Evolutionary conservation across 2,888 invertebrate genomes (phyloP).

Genomic region (Melieria crassipennis): DNA sequence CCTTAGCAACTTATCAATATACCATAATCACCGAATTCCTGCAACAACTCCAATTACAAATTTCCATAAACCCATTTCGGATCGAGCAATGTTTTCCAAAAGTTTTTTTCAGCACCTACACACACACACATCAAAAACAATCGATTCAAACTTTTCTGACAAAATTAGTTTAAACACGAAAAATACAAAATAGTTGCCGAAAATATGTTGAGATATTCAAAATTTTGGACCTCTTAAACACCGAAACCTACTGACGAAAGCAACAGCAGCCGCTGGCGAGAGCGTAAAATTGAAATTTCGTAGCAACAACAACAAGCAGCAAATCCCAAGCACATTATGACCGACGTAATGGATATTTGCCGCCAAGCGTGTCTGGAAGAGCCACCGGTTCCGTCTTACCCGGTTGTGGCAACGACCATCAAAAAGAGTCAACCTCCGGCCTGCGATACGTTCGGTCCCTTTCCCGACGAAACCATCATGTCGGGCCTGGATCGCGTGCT

Average conservation of each 20-base stretch:
- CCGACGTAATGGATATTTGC: constrained; percentile 5
- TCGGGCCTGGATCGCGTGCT: constrained; percentile 52
- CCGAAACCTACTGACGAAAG: neutral
- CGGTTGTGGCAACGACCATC: constrained; percentile 35
- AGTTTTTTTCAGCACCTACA: no score
- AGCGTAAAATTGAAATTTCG: no score
- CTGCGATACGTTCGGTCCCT: constrained; percentile 49
- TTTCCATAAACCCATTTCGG: no score
- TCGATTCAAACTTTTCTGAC: no score
- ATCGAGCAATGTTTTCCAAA: no score
- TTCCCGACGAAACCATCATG: constrained; percentile 57
- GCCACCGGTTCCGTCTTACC: constrained; percentile 23
- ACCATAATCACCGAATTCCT: no score
- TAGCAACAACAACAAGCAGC: no score
- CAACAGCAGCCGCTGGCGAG: no score
- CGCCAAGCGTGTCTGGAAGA: neutral
- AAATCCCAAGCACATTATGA: neutral
- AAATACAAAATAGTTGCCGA: constrained; percentile 10
- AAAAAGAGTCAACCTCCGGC: constrained; percentile 38
- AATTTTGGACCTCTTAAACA: constrained; percentile 14
- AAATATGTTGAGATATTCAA: constrained; percentile 21
- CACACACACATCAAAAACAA: neutral
- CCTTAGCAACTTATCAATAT: no score
- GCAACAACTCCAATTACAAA: no score
- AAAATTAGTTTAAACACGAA: no score